Evolutionary conservation across 2,797 vertebrate genomes (phyloP), one percentile per base, ranked within the genome.

Genomic region (Hoplostethus mediterraneus): DNA sequence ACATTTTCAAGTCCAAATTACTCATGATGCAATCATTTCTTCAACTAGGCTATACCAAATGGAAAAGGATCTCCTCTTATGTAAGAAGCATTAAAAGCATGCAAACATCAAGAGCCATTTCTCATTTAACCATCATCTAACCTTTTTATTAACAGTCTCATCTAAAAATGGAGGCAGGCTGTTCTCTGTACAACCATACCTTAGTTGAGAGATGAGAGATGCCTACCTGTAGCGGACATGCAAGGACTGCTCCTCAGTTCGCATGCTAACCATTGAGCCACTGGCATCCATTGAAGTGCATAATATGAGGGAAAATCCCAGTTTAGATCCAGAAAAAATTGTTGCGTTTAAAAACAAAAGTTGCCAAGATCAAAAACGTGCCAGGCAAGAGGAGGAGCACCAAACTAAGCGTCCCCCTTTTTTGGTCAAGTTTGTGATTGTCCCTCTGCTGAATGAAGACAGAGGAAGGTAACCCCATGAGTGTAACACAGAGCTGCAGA

Each of bases 151-250:
- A 30, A 45, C 1, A 56, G 28, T 13, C 21, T 16, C 2, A 17
- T 55, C 47, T 60, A 38, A 79, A 72, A 59, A 67, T 12, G 3
- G 16, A 30, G 25, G 8, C 58, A 21, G 8, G 14, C 31, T 13
- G 49, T 28, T 14, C 4, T 45, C n/a, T 77, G 54, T 42, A 69
- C 33, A 59, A 66, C 55, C 25, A 42, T 14, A 67, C 17, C 30
- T 63, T 25, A 67, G 55, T 55, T 52, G 60, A 84, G 49, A 79
- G 63, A 71, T 21, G 42, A 76, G 47, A 45, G 52, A 65, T 47
- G 83, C 97, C 95, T 97, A 99, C 98, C 98, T 99, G 98, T 99
- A 99, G 81, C 96, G 95, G 83, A 99, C 95, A 88, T 98, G 96
- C 93, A 95, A 95, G 76, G 96, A 96, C 81, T 92, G 95, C 88